These are phyloP conservation scores for Eptatretus burgeri DNA, from an alignment of 2,113 vertebrate species.

Conservation along the genomic window DNA sequence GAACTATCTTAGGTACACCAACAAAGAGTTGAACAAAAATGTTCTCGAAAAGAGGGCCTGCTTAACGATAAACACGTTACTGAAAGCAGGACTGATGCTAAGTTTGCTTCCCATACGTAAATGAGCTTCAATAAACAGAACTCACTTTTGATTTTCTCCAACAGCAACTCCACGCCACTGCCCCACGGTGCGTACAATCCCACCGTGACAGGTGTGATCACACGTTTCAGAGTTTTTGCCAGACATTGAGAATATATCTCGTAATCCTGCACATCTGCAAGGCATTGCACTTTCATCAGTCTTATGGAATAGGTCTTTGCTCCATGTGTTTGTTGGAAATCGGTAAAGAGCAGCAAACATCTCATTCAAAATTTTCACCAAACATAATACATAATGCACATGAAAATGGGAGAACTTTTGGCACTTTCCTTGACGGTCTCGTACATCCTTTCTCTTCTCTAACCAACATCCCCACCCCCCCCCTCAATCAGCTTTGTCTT, in stretches of 20 bases:
- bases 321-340: no score
- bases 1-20: no score
- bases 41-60: no score
- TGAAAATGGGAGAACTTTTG: neutral
- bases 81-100: no score
- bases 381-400: neutral
- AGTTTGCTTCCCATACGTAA: no score
- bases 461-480: no score
- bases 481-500: no score
- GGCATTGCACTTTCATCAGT: neutral
- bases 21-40: no score
- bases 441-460: no score
- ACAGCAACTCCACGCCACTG: conserved; percentile 19
- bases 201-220: conserved; percentile 26
- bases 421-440: no score
- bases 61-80: no score
- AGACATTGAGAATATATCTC: conserved; percentile 25
- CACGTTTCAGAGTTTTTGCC: conserved; percentile 23
- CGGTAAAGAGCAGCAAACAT: no score
- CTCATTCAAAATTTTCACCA: neutral
- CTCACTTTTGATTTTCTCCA: conserved; percentile 22
- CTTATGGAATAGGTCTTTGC: neutral
- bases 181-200: conserved; percentile 33
- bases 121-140: neutral
- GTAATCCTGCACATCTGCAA: conserved; percentile 14